Evolutionary conservation across 2,113 vertebrate genomes (phyloP).

Genomic region (Ptilonorhynchus violaceus): DNA sequence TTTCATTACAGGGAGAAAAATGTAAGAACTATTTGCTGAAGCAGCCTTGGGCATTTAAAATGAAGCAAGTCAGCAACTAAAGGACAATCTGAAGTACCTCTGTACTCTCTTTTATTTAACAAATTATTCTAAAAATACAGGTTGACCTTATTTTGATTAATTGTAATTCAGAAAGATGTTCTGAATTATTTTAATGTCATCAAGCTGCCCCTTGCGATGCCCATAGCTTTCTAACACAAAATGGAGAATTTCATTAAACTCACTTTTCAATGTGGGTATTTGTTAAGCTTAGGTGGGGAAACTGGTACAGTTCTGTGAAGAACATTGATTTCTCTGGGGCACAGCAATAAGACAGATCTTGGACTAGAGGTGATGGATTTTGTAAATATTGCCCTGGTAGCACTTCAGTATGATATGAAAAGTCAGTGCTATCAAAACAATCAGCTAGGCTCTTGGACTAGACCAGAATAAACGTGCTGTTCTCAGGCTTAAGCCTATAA

Average conservation of each 20-base stretch:
- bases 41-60: background rate
- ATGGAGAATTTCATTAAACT: background rate
- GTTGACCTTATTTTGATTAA: background rate
- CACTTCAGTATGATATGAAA: background rate
- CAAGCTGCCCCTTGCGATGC: background rate
- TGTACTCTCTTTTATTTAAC: background rate
- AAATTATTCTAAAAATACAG: background rate
- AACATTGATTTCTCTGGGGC: background rate
- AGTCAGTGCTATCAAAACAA: background rate
- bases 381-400: background rate
- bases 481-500: background rate
- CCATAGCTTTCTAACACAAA: background rate
- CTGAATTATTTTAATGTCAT: background rate
- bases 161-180: background rate
- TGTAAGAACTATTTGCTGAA: slow-evolving; percentile 25
- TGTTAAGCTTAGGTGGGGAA: background rate
- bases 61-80: background rate
- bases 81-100: background rate
- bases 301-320: background rate
- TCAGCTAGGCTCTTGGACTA: background rate
- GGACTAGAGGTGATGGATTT: background rate
- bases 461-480: background rate
- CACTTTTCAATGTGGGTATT: background rate
- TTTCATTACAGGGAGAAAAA: slow-evolving; percentile 3
- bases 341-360: background rate